Evolutionary conservation across 2,797 vertebrate species (phyloP).

Genomic region (Sebastes iracundus): DNA sequence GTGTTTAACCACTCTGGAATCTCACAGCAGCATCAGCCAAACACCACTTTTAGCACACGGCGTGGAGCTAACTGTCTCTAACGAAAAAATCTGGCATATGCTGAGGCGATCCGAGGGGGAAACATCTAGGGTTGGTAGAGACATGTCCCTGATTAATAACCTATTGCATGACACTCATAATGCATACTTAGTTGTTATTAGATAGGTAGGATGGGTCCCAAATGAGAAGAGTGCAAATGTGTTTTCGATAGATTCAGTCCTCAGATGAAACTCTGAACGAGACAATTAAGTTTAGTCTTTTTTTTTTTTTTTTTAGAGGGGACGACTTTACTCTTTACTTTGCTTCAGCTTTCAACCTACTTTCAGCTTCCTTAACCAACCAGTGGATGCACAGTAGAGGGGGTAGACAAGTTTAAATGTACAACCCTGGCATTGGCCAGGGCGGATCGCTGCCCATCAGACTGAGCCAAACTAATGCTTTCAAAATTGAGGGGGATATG

Average conservation of each 20-base stretch:
- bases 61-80: slow-evolving; percentile 16
- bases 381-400: background rate
- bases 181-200: background rate
- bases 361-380: background rate
- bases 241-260: slow-evolving; percentile 1
- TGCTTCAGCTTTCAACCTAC: too few relatives aligned
- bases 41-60: slow-evolving; percentile 59
- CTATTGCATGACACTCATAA: background rate
- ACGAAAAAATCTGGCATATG: slow-evolving; percentile 11
- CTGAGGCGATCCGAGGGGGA: background rate
- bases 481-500: too few relatives aligned
- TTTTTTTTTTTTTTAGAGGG: background rate
- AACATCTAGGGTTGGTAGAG: background rate
- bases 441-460: too few relatives aligned
- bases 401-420: background rate
- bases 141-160: background rate
- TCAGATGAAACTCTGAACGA: background rate
- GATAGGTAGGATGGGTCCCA: background rate
- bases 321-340: background rate
- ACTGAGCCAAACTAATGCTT: too few relatives aligned
- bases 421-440: too few relatives aligned
- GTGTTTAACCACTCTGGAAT: slow-evolving; percentile 76
- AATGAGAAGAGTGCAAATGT: background rate
- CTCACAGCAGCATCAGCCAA: slow-evolving; percentile 64
- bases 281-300: background rate